phyloP scores from a whole-genome alignment of 2,113 vertebrate species.

The Phalacrocorax aristotelis region DNA sequence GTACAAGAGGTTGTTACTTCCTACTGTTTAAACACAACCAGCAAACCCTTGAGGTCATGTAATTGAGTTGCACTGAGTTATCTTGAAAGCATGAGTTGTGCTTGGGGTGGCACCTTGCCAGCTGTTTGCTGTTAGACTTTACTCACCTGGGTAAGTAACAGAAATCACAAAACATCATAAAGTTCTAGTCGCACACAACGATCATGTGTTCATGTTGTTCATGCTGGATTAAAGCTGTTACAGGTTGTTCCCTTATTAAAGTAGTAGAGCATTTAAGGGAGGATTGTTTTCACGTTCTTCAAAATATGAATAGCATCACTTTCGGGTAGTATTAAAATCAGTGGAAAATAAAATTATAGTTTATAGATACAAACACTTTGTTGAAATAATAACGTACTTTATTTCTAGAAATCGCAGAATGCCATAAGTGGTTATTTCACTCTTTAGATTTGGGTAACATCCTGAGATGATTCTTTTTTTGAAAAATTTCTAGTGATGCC shows the following conservation, averaged over 20 bases:
- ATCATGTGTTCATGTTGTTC: neutral
- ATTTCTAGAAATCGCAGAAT: neutral
- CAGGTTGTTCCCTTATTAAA: neutral
- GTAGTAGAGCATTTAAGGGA: neutral
- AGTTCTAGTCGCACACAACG: neutral
- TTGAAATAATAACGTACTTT: neutral
- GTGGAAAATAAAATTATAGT: neutral
- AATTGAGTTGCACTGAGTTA: neutral
- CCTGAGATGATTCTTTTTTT: neutral
- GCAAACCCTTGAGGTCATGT: neutral
- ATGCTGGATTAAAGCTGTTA: neutral
- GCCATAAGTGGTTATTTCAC: neutral
- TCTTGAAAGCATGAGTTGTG: neutral
- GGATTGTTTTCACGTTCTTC: neutral
- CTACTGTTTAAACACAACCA: neutral
- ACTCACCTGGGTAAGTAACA: neutral
- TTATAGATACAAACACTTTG: neutral
- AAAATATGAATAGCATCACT: neutral
- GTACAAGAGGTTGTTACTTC: neutral
- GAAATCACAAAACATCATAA: neutral
- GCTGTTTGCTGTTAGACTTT: neutral
- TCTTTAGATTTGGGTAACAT: neutral
- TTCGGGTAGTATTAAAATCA: neutral
- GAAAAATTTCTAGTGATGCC: neutral
- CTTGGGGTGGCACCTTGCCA: neutral